A percentile compares a stretch with the other conserved stretches of the same genome.
Conservation (phyloP, 2,113 vertebrate genomes). For the Halichoerus grypus region DNA sequence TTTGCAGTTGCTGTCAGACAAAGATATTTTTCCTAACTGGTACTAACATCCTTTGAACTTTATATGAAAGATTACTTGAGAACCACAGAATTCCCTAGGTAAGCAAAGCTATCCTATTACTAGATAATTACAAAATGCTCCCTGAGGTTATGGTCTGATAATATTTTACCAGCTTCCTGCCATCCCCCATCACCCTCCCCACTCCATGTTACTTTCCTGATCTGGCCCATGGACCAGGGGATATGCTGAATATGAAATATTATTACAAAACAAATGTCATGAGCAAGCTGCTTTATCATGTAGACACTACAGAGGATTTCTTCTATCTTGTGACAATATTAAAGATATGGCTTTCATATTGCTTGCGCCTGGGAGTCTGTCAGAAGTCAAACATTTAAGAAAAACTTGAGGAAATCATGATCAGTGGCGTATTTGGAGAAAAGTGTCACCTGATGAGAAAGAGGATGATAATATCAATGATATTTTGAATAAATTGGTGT, state of each 20-base stretch:
- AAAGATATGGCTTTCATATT: constrained; percentile 57
- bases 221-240: constrained; percentile 45
- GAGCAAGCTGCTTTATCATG: constrained; percentile 62
- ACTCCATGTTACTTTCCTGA: neutral
- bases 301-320: constrained; percentile 59
- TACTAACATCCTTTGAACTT: neutral
- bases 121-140: constrained; percentile 69
- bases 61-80: constrained; percentile 57
- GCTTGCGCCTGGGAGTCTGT: constrained; percentile 52
- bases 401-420: constrained; percentile 41
- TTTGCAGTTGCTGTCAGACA: neutral
- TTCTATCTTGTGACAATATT: constrained; percentile 69
- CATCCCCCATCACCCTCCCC: neutral
- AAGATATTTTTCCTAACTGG: constrained; percentile 54
- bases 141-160: constrained; percentile 19
- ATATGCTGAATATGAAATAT: constrained; percentile 63
- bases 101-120: constrained; percentile 64
- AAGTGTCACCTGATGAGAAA: neutral
- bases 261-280: constrained; percentile 78
- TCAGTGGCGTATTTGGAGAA: constrained; percentile 35
- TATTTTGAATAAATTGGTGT: neutral
- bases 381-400: constrained; percentile 71
- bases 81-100: constrained; percentile 51
- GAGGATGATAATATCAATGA: neutral
- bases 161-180: neutral